Evolutionary conservation across 2,797 vertebrate species (phyloP), one percentile per base, ranked within the genome.

Genomic region (Limnodromus scolopaceus): DNA sequence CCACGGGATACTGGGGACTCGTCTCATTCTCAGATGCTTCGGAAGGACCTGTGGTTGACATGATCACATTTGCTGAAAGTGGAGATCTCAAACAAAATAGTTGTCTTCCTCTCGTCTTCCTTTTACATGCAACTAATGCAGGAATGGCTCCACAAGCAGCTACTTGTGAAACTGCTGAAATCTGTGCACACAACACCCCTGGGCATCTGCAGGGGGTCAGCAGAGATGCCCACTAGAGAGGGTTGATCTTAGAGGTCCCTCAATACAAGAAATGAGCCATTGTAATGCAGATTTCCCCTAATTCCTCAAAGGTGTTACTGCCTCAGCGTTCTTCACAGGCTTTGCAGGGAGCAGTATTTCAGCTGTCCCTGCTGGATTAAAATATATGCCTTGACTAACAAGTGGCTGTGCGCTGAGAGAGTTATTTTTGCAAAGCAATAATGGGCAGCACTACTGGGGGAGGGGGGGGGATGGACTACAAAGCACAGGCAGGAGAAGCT

Each of bases 351-450:
- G 81, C 75, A 63, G n/a, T 43, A 53, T 69, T 82, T 84, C 61
- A 65, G 53, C 75, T 61, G 19, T 68, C 57, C 39, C 84, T 61
- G 34, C 9, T 14, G 84, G 83, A 60, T 89, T 89, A 58, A 61
- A 85, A 84, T n/a, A 55, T 18, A 78, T 3, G 64, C 64, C 61
- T 76, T 53, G 74, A 64, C 70, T 93, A 95, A 72, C 78, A 95
- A 92, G 49, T 34, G 48, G 23, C 65, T 25, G 66, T 23, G 38
- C 0, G 6, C 3, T 0, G 27, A 19, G 54, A 61, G 61, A 46
- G 64, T 60, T 68, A 61, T 48, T 90, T 88, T 69, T 83, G 86
- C 76, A 80, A 53, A 68, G 71, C 58, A 60, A 1, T 57, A 45
- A 61, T 3, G 10, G 60, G 70, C 82, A 75, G 89, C 5, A 2